Evolutionary conservation across 2,888 invertebrate genomes (phyloP), one percentile per base, ranked within the genome.

Genomic region (Heliconius sara): DNA sequence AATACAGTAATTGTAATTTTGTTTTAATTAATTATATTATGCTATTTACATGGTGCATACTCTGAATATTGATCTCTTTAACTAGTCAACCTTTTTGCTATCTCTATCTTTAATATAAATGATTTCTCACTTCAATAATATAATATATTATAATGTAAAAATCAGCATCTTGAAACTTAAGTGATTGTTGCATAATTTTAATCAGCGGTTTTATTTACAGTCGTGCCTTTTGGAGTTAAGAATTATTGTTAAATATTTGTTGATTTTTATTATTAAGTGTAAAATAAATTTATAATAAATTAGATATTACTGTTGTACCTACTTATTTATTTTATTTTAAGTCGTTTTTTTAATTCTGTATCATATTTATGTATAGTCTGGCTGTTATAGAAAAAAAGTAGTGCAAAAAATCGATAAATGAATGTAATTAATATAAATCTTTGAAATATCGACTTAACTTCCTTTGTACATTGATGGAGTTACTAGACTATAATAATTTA

Each of bases 181-280:
- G 4, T 65, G 47, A 34, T 77, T 72, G 52, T 65, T 78, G 66
- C 39, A 73, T 78, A 73, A 74, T 68, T 79, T 66, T 72, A 65
- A 71, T 77, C 60, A 65, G 39, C 52, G 66, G 52, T 76, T 67
- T 79, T 67, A 78, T 78, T 78, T 79, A 74, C 67, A 79, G 78
- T 67, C 74, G 78, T 79, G 78, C 78, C 78, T 79, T 79, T 75
- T 78, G 73, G 66, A 74, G 68, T 75, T 79, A 75, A 43, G 39
- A 74, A 43, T 65, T 43, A 65, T 75, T 65, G 63, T 65, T 75
- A 47, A 75, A 75, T 76, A 74, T 75, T 68, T 79, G 60, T 79
- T 79, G 60, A 16, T 74, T 78, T 79, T 70, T 67, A 67, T 30
- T 79, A 67, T 25, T 79, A 73, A 78, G 9, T 47, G 66, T 79